phyloP scores from a whole-genome alignment of 1,140 invertebrate species.

The Thalassaphorura encarpata region DNA sequence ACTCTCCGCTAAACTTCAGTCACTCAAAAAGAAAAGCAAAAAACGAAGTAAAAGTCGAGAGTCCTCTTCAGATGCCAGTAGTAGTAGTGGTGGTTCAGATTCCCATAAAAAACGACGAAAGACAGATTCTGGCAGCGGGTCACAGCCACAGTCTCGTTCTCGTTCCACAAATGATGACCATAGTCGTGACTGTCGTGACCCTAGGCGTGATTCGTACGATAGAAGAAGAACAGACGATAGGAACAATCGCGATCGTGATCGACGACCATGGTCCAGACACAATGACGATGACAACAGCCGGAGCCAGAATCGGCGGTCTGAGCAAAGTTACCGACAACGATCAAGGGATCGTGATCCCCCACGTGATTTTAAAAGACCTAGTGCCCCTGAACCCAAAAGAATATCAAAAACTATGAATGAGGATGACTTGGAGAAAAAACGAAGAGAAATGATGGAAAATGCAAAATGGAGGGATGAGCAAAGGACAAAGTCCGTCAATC shows the following conservation, averaged over 20 bases:
- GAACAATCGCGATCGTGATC: conserved; percentile 6
- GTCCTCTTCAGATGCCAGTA: not conserved
- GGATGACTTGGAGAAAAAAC: conserved; percentile 56
- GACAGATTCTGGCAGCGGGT: too few relatives aligned
- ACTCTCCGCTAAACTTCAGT: not conserved
- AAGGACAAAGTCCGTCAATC: conserved; percentile 50
- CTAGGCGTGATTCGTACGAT: not conserved
- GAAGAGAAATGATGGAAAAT: conserved; percentile 73
- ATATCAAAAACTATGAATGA: too few relatives aligned
- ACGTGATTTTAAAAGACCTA: not conserved
- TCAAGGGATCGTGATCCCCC: not conserved
- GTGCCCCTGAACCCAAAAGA: conserved; percentile 32
- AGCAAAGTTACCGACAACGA: not conserved
- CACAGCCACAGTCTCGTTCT: not conserved
- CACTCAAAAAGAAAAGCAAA: not conserved
- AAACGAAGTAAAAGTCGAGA: not conserved
- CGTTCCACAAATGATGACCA: not conserved
- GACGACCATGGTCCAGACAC: too few relatives aligned
- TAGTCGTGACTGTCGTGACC: not conserved
- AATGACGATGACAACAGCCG: not conserved
- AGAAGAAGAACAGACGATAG: too few relatives aligned
- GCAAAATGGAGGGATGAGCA: conserved; percentile 59
- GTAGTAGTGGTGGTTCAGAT: too few relatives aligned
- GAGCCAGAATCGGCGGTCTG: not conserved
- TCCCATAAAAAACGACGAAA: too few relatives aligned